Evolutionary conservation across 2,113 vertebrate genomes (phyloP).

Genomic region (Pardalotus punctatus): DNA sequence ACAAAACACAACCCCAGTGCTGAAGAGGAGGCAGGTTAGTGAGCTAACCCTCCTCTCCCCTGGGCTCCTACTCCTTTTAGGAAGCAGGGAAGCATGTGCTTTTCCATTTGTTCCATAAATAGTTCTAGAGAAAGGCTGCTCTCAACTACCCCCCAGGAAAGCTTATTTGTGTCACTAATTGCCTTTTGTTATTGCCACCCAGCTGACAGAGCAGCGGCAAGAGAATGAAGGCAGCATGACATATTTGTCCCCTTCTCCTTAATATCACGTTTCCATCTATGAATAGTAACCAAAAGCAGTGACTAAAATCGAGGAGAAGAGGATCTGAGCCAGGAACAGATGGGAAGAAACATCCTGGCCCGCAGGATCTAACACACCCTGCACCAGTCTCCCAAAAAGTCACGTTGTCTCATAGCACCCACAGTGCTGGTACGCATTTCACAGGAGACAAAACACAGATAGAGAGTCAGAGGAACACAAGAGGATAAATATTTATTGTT

Average conservation of each 20-base stretch:
- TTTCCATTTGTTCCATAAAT: neutral
- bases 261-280: neutral
- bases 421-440: neutral
- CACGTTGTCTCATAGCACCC: conserved; percentile 10
- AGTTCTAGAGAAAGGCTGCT: neutral
- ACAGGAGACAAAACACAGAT: conserved; percentile 24
- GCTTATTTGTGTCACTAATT: neutral
- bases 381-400: neutral
- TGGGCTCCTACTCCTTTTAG: neutral
- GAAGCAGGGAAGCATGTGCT: neutral
- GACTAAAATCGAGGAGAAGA: neutral
- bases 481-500: conserved; percentile 48
- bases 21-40: neutral
- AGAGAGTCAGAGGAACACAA: neutral
- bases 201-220: neutral
- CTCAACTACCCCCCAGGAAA: neutral
- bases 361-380: conserved; percentile 27
- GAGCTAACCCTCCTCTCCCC: neutral
- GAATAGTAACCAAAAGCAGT: neutral
- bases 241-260: neutral
- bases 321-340: conserved; percentile 46
- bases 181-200: neutral
- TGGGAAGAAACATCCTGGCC: conserved; percentile 37
- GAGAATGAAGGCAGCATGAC: neutral
- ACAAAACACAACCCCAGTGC: neutral